Conservation (phyloP, 2,797 vertebrate genomes). For the Parauchenoglanis punctatus region DNA sequence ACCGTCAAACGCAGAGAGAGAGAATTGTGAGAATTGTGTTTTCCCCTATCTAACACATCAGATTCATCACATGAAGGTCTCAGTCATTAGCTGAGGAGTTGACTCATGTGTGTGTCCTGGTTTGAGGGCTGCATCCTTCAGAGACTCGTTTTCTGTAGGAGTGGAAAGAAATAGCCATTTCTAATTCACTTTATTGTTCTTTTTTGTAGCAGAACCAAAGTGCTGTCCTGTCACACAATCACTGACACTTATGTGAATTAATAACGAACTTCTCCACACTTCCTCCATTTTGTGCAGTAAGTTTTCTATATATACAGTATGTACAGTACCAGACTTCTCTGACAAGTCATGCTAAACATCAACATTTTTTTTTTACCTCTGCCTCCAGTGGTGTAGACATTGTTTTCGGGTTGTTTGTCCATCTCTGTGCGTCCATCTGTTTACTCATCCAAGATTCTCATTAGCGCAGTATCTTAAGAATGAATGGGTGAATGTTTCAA, state of each 20-base stretch:
- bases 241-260: not conserved
- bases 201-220: not conserved
- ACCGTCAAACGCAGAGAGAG: not conserved
- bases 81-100: not conserved
- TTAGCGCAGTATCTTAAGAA: not conserved
- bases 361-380: not conserved
- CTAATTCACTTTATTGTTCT: not conserved
- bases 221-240: not conserved
- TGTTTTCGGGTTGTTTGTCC: not conserved
- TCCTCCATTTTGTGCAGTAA: not conserved
- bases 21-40: not conserved
- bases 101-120: conserved; percentile 7
- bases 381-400: not conserved
- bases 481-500: not conserved
- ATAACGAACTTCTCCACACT: not conserved
- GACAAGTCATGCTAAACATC: not conserved
- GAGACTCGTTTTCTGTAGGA: not conserved
- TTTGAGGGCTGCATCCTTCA: conserved; percentile 9
- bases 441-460: not conserved
- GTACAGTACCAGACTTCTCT: not conserved
- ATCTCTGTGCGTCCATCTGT: not conserved
- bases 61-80: conserved; percentile 9
- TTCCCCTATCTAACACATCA: not conserved
- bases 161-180: not conserved
- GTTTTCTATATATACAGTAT: not conserved